Base-by-base conservation (phyloP, 2,888 invertebrate genomes). In the Drosophila picticornis region DNA sequence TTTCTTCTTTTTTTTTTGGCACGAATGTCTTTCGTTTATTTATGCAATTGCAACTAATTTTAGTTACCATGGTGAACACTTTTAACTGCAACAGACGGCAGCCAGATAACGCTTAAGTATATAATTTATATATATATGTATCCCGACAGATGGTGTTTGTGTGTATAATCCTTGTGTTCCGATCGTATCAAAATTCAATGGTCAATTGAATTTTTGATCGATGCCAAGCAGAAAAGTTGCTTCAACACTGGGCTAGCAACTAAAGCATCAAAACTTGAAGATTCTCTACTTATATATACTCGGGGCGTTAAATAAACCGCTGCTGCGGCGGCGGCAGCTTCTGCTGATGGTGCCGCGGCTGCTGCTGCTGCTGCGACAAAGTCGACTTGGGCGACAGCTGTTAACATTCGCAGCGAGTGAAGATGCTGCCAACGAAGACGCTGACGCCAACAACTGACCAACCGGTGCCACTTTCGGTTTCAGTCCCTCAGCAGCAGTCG, bases 221-320 rank as follows among this genome's bases (percentile, higher is more conserved):
- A 92, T 92, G 86, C 83, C 71, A 80, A 80, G 86, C 77, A 69
- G 74, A 77, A 65, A 61, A 65, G 90, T 90, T 91, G 92, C 90
- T 88, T 88, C 82, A 84, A 91, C 91, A 92, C 92, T 91, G 92
- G 92, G 92, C 90, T 92, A 92, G 92, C 92, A 92, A 92, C 92
- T 92, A 92, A 92, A 90, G 91, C 88, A 91, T 90, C 91, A 88
- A 92, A 92, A 91, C 92, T 88, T 91, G 87, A 86, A 90, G 91
- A 92, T 92, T 92, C 92, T 92, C 92, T 92, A 72, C 80, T 79
- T 79, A 92, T 92, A 92, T 92, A 92, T 92, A 92, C 92, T 91
- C 91, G 87, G 83, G 78, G 90, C 63, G 78, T 68, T 64, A 50
- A 56, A 69, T 34, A 53, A 43, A 65, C 53, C 68, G 63, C 55